Conservation (phyloP, 2,113 vertebrate genomes). For the Sisor rabdophorus region DNA sequence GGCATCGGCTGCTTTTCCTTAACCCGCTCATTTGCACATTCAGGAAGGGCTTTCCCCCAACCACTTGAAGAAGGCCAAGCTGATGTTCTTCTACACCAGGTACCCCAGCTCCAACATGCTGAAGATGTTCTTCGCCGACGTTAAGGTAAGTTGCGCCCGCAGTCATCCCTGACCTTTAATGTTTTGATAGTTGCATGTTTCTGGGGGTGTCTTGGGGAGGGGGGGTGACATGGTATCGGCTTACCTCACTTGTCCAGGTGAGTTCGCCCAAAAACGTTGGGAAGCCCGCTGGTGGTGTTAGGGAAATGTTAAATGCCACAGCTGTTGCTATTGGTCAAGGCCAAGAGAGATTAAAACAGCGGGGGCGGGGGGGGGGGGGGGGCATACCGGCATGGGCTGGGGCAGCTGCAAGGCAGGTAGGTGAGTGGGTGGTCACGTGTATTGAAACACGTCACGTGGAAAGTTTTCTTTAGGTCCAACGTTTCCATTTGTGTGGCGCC, state of each 20-base stretch:
- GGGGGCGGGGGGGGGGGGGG: neutral
- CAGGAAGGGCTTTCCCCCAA: slow-evolving; percentile 98
- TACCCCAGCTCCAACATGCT: slow-evolving; percentile 99
- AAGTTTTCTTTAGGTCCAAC: neutral
- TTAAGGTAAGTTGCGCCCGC: slow-evolving; percentile 83
- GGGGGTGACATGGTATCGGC: slow-evolving; percentile 1
- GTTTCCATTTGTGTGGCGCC: too few relatives aligned
- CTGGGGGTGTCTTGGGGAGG: too few relatives aligned
- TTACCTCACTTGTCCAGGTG: slow-evolving; percentile 42
- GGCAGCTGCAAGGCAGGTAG: slow-evolving; percentile 27
- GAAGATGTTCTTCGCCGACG: slow-evolving; percentile 98
- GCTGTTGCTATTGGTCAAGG: slow-evolving; percentile 39
- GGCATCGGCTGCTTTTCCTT: slow-evolving; percentile 40
- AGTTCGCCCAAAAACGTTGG: slow-evolving; percentile 31
- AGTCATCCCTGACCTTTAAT: neutral
- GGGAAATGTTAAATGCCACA: slow-evolving; percentile 38
- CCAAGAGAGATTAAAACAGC: slow-evolving; percentile 42
- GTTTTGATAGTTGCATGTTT: neutral
- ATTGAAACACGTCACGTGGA: neutral
- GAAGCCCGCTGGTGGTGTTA: slow-evolving; percentile 26
- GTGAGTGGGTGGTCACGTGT: slow-evolving; percentile 34
- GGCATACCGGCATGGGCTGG: neutral
- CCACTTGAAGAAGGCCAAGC: slow-evolving; percentile 99
- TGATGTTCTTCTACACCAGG: slow-evolving; percentile 99
- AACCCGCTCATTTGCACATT: slow-evolving; percentile 67